phyloP scores from a whole-genome alignment of 2,113 vertebrate species.

The Hyperoodon ampullatus region DNA sequence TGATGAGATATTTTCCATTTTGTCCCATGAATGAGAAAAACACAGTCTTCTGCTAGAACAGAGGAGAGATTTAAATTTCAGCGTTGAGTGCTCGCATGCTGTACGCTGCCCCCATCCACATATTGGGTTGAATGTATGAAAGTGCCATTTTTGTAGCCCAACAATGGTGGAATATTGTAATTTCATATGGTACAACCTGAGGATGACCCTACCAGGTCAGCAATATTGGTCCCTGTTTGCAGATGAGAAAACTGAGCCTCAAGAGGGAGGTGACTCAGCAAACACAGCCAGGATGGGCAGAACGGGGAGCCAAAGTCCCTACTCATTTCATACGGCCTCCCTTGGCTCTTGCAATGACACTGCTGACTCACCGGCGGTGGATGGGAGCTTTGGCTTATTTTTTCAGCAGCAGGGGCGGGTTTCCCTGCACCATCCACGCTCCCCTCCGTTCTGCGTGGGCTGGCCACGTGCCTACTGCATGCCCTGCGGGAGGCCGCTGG shows the following conservation, averaged over 20 bases:
- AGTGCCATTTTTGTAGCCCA: background rate
- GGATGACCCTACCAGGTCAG: background rate
- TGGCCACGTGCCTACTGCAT: fast-evolving
- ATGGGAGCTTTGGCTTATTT: background rate
- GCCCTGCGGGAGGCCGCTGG: background rate
- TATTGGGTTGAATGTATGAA: fast-evolving
- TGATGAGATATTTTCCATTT: background rate
- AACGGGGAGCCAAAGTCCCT: background rate
- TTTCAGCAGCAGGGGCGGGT: background rate
- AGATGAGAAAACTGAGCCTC: background rate
- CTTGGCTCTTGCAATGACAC: fast-evolving
- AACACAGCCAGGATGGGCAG: background rate
- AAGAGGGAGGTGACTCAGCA: background rate
- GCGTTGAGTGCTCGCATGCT: fast-evolving
- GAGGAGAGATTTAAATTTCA: background rate
- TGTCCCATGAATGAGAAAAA: background rate
- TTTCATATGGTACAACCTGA: background rate
- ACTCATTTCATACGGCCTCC: background rate
- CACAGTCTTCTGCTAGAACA: background rate
- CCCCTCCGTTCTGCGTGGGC: fast-evolving
- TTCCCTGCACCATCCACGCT: background rate
- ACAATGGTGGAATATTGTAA: fast-evolving
- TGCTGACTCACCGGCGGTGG: background rate
- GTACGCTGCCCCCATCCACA: fast-evolving
- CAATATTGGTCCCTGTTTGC: background rate